Conservation (phyloP, 2,888 invertebrate genomes). For the Lochmaea capreae region DNA sequence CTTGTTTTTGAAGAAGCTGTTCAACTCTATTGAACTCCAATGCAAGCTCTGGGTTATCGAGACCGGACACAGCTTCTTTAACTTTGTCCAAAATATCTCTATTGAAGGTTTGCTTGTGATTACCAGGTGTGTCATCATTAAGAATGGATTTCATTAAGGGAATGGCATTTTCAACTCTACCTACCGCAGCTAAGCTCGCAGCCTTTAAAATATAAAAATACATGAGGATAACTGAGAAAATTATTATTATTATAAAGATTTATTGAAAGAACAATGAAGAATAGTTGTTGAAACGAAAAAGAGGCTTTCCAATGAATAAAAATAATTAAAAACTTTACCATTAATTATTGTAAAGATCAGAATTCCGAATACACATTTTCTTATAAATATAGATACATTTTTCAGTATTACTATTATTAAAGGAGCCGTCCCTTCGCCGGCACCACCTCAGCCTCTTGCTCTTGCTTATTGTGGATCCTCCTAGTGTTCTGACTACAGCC, state of each 20-base stretch:
- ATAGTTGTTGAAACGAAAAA: neutral
- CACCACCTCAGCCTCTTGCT: too few species aligned
- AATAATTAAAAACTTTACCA: too few species aligned
- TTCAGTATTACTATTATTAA: too few species aligned
- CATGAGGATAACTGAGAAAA: neutral
- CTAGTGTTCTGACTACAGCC: too few species aligned
- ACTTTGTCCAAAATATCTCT: conserved; percentile 72
- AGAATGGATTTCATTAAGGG: conserved; percentile 71
- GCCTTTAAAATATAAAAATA: conserved; percentile 58
- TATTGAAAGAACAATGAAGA: neutral
- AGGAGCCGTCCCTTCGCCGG: too few species aligned
- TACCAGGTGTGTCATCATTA: conserved; percentile 68
- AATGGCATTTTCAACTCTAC: conserved; percentile 74
- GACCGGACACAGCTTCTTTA: conserved; percentile 65
- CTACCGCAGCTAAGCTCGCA: conserved; percentile 71
- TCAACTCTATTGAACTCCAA: conserved; percentile 70
- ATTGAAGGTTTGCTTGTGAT: conserved; percentile 71
- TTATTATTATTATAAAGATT: neutral
- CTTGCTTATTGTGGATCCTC: too few species aligned
- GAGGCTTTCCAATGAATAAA: too few species aligned
- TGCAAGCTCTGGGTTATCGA: conserved; percentile 67
- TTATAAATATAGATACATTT: too few species aligned
- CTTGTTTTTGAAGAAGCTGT: conserved; percentile 69
- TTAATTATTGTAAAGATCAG: too few species aligned
- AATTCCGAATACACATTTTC: too few species aligned